These are phyloP conservation scores for Sebastes diaconus DNA, from an alignment of 2,797 vertebrate species.

Conservation along the genomic window DNA sequence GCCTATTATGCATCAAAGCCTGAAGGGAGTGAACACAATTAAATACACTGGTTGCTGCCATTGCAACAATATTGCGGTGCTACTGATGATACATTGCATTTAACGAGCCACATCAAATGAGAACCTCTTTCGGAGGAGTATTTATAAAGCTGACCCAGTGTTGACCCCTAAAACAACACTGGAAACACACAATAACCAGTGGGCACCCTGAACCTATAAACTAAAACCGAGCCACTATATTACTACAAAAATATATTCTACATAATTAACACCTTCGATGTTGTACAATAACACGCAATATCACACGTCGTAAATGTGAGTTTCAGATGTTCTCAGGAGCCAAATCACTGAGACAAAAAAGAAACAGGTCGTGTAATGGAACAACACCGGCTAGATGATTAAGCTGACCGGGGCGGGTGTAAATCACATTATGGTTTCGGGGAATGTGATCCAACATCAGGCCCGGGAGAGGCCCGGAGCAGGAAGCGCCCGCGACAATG, in stretches of 20 bases:
- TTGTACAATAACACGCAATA: slow-evolving; percentile 28
- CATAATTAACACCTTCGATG: slow-evolving; percentile 50
- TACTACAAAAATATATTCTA: slow-evolving; percentile 26
- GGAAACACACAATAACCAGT: slow-evolving; percentile 16
- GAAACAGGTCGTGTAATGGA: slow-evolving; percentile 34
- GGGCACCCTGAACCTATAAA: slow-evolving; percentile 23
- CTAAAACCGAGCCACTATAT: slow-evolving; percentile 5
- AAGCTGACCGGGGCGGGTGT: slow-evolving; percentile 39
- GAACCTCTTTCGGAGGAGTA: not conserved
- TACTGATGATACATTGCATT: slow-evolving; percentile 10
- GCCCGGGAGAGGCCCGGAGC: slow-evolving; percentile 29
- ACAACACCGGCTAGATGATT: slow-evolving; percentile 56
- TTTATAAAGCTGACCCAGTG: slow-evolving; percentile 25
- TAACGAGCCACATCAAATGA: slow-evolving; percentile 5
- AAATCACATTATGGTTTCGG: slow-evolving; percentile 69
- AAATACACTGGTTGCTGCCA: slow-evolving; percentile 7
- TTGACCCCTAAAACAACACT: slow-evolving; percentile 11
- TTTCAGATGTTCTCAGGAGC: slow-evolving; percentile 42
- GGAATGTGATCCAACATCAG: slow-evolving; percentile 58
- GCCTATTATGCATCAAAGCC: slow-evolving; percentile 14
- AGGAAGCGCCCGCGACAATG: slow-evolving; percentile 55
- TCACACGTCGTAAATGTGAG: slow-evolving; percentile 54
- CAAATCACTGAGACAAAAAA: slow-evolving; percentile 43
- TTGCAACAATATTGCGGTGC: not conserved
- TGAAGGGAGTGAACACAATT: not conserved